Evolutionary conservation across 2,888 invertebrate genomes (phyloP).

Genomic region (Acleris cristana): DNA sequence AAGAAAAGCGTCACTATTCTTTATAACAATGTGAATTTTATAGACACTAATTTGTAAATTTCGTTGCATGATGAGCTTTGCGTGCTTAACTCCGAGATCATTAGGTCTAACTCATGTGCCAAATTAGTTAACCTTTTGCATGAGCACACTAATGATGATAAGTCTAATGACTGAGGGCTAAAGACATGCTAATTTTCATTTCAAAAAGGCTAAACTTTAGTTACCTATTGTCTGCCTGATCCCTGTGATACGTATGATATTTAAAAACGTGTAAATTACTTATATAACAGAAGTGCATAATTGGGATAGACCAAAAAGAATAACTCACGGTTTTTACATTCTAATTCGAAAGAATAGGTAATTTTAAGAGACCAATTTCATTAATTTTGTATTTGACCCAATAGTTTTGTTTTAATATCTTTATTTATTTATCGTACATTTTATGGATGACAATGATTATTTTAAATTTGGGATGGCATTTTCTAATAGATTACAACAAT

Average conservation of each 20-base stretch:
- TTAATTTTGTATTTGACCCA: too few species aligned
- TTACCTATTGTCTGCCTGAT: too few species aligned
- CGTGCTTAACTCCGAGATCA: not conserved
- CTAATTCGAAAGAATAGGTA: too few species aligned
- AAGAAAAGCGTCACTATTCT: not conserved
- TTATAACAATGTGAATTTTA: too few species aligned
- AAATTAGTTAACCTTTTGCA: not conserved
- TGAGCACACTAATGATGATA: slow-evolving; percentile 4
- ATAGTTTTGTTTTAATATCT: too few species aligned
- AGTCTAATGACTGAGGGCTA: not conserved
- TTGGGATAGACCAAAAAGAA: too few species aligned
- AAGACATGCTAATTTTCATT: not conserved
- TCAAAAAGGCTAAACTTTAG: not conserved
- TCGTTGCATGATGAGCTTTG: not conserved
- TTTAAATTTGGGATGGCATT: too few species aligned
- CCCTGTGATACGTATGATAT: not conserved
- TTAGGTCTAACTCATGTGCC: slow-evolving; percentile 6
- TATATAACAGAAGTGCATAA: not conserved
- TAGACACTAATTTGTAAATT: not conserved
- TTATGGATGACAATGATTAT: too few species aligned
- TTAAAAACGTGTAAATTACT: not conserved
- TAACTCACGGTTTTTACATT: too few species aligned
- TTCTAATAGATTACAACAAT: too few species aligned
- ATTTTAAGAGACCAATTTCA: too few species aligned
- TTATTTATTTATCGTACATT: too few species aligned